Conservation (phyloP, 2,888 invertebrate genomes). For the Cephus pulcher region DNA sequence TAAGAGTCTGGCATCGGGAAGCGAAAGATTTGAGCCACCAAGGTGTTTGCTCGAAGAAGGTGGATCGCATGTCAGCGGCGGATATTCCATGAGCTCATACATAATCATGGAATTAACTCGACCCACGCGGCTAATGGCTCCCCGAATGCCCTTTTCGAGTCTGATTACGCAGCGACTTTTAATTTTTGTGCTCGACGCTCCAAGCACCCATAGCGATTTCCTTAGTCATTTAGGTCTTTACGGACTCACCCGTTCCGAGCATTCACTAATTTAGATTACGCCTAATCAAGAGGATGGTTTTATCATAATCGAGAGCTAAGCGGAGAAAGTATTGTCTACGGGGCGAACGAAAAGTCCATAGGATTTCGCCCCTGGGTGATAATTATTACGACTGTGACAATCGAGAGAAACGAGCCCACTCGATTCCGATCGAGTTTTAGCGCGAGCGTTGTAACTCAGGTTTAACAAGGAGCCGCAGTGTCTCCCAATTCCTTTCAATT, state of each 20-base stretch:
- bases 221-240: too few species aligned
- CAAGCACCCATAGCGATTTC: too few species aligned
- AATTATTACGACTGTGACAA: too few species aligned
- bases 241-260: too few species aligned
- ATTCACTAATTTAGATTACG: too few species aligned
- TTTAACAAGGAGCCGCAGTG: conserved; percentile 3
- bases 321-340: too few species aligned
- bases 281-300: too few species aligned
- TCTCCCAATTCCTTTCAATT: conserved; percentile 2
- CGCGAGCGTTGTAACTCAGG: not conserved
- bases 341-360: too few species aligned
- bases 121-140: conserved; percentile 33
- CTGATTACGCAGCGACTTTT: conserved; percentile 13
- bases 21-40: not conserved
- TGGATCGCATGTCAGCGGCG: conserved; percentile 10
- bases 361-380: too few species aligned
- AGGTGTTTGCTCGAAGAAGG: conserved; percentile 15
- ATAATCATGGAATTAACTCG: conserved; percentile 35
- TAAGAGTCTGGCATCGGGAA: not conserved
- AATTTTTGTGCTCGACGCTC: conserved; percentile 3
- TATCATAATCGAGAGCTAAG: too few species aligned
- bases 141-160: conserved; percentile 10
- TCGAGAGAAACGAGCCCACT: too few species aligned
- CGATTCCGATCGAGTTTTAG: not conserved
- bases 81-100: conserved; percentile 17